A percentile compares a stretch with the other conserved stretches of the same genome.
These are phyloP conservation scores for Colostygia pectinataria DNA, from an alignment of 2,888 invertebrate species.

Conservation along the genomic window DNA sequence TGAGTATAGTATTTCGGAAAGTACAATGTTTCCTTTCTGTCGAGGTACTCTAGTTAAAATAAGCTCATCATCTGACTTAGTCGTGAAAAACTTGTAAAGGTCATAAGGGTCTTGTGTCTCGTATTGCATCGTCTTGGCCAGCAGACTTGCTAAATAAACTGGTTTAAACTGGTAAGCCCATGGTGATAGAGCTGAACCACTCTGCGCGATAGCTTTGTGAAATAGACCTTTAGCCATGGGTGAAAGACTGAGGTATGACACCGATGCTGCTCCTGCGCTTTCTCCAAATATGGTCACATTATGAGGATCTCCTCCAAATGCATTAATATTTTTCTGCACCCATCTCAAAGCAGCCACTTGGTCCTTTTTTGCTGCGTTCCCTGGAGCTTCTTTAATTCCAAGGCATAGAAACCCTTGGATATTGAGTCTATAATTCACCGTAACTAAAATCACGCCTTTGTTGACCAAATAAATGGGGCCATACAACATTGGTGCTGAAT, in stretches of 20 bases:
- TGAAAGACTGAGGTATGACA: constrained; percentile 63
- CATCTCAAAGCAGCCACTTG: constrained; percentile 65
- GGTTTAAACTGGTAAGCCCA: constrained; percentile 67
- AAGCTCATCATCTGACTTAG: constrained; percentile 56
- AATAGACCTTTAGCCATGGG: constrained; percentile 68
- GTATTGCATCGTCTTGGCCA: constrained; percentile 59
- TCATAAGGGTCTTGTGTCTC: constrained; percentile 54
- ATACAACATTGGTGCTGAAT: constrained; percentile 50
- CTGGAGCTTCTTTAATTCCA: constrained; percentile 64
- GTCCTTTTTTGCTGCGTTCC: constrained; percentile 68
- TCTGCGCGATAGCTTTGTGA: constrained; percentile 66
- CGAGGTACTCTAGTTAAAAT: constrained; percentile 60
- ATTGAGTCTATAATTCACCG: constrained; percentile 67
- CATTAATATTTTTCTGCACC: constrained; percentile 58
- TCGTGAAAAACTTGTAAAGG: constrained; percentile 55
- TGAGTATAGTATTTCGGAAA: constrained; percentile 57
- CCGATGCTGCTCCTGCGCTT: constrained; percentile 65
- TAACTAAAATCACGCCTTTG: constrained; percentile 62
- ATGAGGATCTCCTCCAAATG: constrained; percentile 64
- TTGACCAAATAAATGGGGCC: constrained; percentile 62
- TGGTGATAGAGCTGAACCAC: constrained; percentile 61
- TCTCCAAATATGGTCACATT: constrained; percentile 69
- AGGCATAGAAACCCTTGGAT: constrained; percentile 66
- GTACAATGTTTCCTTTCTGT: constrained; percentile 47
- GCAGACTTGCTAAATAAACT: constrained; percentile 54